phyloP scores from a whole-genome alignment of 2,113 vertebrate genomes.

The Chiloscyllium plagiosum region DNA sequence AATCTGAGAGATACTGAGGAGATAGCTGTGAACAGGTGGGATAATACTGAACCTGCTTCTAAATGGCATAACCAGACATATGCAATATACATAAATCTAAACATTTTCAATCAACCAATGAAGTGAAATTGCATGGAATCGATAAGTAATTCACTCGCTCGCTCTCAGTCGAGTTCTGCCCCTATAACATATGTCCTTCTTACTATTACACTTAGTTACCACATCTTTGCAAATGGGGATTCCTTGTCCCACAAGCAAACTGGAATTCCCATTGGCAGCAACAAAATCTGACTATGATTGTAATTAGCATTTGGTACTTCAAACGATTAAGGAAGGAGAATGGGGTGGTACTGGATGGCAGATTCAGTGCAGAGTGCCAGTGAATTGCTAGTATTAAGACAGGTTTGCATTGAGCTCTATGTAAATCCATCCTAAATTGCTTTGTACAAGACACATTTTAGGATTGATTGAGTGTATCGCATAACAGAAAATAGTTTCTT shows the following conservation, averaged over 20 bases:
- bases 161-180: too few relatives aligned
- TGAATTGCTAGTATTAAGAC: not conserved
- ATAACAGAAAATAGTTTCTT: not conserved
- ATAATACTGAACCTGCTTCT: not conserved
- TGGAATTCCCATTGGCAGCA: not conserved
- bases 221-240: not conserved
- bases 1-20: not conserved
- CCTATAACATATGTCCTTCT: not conserved
- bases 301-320: not conserved
- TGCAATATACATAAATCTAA: not conserved
- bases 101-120: not conserved
- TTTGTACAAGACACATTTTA: not conserved
- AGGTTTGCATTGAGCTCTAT: not conserved
- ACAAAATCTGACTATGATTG: not conserved
- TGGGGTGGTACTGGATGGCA: not conserved
- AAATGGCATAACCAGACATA: not conserved
- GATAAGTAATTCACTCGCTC: not conserved
- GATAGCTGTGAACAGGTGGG: not conserved
- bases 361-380: not conserved
- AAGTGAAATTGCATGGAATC: not conserved
- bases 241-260: not conserved
- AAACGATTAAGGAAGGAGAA: not conserved
- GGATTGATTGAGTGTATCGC: not conserved
- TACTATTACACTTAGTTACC: not conserved
- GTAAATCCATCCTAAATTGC: not conserved